Percentiles rank a stretch among this genome's conserved stretches.
phyloP scores from a whole-genome alignment of 2,888 invertebrate genomes.

The Chelonus formosanus region DNA sequence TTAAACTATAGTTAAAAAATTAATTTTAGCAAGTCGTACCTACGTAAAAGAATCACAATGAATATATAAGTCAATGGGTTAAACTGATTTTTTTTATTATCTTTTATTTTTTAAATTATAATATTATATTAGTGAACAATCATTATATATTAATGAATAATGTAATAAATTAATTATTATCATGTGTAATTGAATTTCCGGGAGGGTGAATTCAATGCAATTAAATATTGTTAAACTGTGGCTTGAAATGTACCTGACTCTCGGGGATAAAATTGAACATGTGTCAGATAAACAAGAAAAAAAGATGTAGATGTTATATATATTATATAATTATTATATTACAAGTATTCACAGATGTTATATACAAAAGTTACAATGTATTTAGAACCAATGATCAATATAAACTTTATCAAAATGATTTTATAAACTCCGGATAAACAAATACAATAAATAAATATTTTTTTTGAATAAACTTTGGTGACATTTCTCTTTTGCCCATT shows the following conservation, averaged over 20 bases:
- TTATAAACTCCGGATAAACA: background rate
- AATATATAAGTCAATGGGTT: too few species aligned
- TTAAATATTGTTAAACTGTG: slow-evolving; percentile 33
- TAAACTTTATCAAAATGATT: slow-evolving; percentile 31
- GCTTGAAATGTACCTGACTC: slow-evolving; percentile 62
- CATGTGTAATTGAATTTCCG: slow-evolving; percentile 27
- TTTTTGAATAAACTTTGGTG: too few species aligned
- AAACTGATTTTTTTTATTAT: too few species aligned
- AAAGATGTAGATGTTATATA: slow-evolving; percentile 56
- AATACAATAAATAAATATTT: too few species aligned
- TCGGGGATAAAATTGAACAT: slow-evolving; percentile 30
- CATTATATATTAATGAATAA: slow-evolving; percentile 24
- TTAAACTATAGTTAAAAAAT: too few species aligned
- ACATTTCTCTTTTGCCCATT: too few species aligned
- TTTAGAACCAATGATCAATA: slow-evolving; percentile 44
- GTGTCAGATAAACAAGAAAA: slow-evolving; percentile 37
- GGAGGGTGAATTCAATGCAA: slow-evolving; percentile 22
- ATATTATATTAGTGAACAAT: slow-evolving; percentile 1
- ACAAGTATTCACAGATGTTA: slow-evolving; percentile 49
- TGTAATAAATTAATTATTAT: slow-evolving; percentile 26
- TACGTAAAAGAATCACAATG: too few species aligned
- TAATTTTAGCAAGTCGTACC: too few species aligned
- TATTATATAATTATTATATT: slow-evolving; percentile 47
- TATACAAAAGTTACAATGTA: slow-evolving; percentile 46
- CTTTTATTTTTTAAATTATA: background rate